A percentile compares a stretch with the other conserved stretches of the same genome.
Conservation (phyloP, 2,888 invertebrate species). For the Thera britannica region DNA sequence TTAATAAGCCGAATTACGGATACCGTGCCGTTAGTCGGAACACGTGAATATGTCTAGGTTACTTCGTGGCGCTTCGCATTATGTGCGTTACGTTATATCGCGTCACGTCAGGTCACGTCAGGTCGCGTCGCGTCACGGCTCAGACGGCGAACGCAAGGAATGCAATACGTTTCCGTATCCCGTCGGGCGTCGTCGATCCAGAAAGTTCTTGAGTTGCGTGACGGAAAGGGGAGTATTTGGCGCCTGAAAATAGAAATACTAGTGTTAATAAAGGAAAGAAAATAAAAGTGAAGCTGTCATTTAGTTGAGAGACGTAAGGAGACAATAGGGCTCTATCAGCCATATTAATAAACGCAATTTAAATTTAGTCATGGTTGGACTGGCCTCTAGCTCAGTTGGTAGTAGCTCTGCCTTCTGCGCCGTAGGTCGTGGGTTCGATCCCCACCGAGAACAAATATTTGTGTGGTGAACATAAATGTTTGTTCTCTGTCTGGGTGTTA, state of each 20-base stretch:
- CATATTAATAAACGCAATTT: too few species aligned
- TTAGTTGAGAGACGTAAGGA: too few species aligned
- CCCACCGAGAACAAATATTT: too few species aligned
- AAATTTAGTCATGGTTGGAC: too few species aligned
- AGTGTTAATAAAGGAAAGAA: background rate
- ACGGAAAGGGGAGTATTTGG: conserved; percentile 64
- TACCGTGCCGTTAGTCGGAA: background rate
- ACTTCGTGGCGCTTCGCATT: background rate
- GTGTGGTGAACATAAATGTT: too few species aligned
- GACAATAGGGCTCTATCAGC: too few species aligned
- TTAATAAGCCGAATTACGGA: background rate
- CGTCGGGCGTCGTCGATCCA: conserved; percentile 77
- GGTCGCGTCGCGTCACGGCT: conserved; percentile 61
- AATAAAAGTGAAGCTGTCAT: too few species aligned
- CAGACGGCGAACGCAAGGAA: conserved; percentile 71
- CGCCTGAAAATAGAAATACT: conserved; percentile 53
- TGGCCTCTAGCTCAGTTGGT: too few species aligned
- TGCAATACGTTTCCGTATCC: conserved; percentile 69
- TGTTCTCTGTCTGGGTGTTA: too few species aligned
- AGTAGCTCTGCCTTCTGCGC: too few species aligned
- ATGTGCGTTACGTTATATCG: background rate
- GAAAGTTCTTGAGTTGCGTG: conserved; percentile 74
- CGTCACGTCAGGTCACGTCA: conserved; percentile 51
- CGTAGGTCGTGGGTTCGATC: too few species aligned
- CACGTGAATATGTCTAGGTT: conserved; percentile 4